A percentile compares a stretch with the other conserved stretches of the same genome.
These are phyloP conservation scores for Leucopsar rothschildi DNA, from an alignment of 2,113 vertebrate species.

Conservation along the genomic window DNA sequence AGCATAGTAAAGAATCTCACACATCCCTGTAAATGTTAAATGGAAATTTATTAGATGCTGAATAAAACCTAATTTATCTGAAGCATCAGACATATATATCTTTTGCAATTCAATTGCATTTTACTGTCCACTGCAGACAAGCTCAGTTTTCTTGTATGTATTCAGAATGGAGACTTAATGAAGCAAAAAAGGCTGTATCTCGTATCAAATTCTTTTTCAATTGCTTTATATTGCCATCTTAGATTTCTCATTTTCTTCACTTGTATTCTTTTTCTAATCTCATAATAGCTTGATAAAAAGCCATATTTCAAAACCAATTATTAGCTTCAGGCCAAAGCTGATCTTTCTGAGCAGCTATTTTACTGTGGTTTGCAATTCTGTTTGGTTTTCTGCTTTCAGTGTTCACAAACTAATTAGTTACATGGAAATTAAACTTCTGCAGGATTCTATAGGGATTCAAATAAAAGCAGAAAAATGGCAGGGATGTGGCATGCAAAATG, in stretches of 20 bases:
- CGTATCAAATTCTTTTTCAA: not conserved
- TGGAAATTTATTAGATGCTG: not conserved
- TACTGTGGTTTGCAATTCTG: not conserved
- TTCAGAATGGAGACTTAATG: not conserved
- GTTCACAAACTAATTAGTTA: not conserved
- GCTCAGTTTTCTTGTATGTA: not conserved
- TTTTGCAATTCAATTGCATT: constrained; percentile 1
- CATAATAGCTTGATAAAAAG: not conserved
- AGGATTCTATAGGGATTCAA: not conserved
- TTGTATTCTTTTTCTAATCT: not conserved
- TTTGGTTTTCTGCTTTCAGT: not conserved
- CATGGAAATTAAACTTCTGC: not conserved
- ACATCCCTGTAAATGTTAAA: constrained; percentile 12
- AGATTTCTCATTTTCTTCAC: not conserved
- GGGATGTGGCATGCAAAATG: not conserved
- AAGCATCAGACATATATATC: constrained; percentile 44
- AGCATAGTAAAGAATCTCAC: not conserved
- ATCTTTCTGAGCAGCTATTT: not conserved
- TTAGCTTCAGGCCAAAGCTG: not conserved
- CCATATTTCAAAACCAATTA: not conserved
- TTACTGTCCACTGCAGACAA: not conserved
- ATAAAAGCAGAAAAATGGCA: not conserved
- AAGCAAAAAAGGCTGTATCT: not conserved
- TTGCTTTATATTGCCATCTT: not conserved
- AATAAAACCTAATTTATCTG: constrained; percentile 53